Percentiles rank a stretch among this genome's conserved stretches.
phyloP scores from a whole-genome alignment of 1,140 invertebrate species.

The Stegodyphus mimosarum region DNA sequence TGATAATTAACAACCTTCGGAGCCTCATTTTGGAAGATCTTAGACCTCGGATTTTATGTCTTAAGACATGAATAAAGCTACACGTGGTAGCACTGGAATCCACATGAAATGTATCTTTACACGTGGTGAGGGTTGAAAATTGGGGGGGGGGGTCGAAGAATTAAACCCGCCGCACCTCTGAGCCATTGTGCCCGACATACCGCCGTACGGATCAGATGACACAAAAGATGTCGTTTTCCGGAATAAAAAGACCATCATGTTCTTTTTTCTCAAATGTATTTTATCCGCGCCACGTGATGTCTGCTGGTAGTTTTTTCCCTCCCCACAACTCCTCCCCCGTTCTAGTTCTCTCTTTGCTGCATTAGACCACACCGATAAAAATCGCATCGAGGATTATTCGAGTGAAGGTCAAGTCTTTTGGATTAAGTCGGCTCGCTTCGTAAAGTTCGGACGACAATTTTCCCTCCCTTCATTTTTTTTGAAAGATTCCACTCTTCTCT shows the following conservation, averaged over 20 bases:
- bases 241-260: slow-evolving; percentile 1
- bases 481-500: background rate
- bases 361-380: slow-evolving; percentile 13
- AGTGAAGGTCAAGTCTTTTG: background rate
- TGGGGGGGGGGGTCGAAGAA: too few relatives aligned
- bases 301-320: background rate
- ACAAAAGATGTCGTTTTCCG: slow-evolving; percentile 35
- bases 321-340: background rate
- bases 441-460: background rate
- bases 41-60: too few relatives aligned
- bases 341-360: background rate
- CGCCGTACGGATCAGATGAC: slow-evolving; percentile 14
- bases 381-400: background rate
- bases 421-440: background rate
- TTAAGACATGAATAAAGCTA: too few relatives aligned
- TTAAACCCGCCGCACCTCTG: too few relatives aligned
- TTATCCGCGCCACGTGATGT: background rate
- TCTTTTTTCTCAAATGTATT: background rate
- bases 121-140: too few relatives aligned
- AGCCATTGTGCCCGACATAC: background rate
- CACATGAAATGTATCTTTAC: too few relatives aligned
- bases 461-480: background rate
- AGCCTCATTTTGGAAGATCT: too few relatives aligned
- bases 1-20: too few relatives aligned
- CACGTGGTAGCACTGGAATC: too few relatives aligned